Evolutionary conservation across 2,113 vertebrate genomes (phyloP).

Genomic region (Pseudorectes ferrugineus): DNA sequence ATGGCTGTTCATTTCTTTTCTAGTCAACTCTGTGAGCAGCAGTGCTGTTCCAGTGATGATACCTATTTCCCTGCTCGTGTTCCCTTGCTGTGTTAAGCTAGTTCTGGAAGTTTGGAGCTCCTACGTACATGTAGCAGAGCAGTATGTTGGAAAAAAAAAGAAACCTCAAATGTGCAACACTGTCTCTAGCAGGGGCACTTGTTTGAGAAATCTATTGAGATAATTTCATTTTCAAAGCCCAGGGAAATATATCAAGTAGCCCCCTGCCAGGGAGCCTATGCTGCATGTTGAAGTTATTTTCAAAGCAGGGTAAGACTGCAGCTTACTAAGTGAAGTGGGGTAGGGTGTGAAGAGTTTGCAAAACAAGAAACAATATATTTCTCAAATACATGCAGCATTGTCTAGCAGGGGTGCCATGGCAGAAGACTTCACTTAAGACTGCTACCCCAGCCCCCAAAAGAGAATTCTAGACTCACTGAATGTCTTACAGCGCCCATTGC

Average conservation of each 20-base stretch:
- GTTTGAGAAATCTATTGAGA: not conserved
- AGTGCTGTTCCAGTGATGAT: not conserved
- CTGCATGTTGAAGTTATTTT: fast-evolving
- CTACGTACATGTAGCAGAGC: fast-evolving
- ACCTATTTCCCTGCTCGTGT: not conserved
- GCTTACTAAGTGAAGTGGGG: not conserved
- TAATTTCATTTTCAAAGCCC: not conserved
- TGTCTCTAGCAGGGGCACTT: not conserved
- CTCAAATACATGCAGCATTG: not conserved
- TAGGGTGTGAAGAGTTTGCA: not conserved
- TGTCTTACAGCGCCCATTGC: not conserved
- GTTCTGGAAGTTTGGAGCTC: not conserved
- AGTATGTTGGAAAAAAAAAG: not conserved
- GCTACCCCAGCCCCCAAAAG: not conserved
- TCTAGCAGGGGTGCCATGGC: fast-evolving
- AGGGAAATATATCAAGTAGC: not conserved
- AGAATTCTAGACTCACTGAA: not conserved
- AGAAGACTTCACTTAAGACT: not conserved
- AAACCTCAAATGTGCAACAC: not conserved
- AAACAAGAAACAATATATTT: not conserved
- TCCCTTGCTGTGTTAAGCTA: not conserved
- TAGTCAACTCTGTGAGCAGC: not conserved
- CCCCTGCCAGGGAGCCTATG: not conserved
- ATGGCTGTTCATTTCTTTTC: not conserved
- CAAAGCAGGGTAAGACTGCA: not conserved